Percentiles rank a stretch among this genome's conserved stretches.
Conservation (phyloP, 2,797 vertebrate species). For the Catharus ustulatus region DNA sequence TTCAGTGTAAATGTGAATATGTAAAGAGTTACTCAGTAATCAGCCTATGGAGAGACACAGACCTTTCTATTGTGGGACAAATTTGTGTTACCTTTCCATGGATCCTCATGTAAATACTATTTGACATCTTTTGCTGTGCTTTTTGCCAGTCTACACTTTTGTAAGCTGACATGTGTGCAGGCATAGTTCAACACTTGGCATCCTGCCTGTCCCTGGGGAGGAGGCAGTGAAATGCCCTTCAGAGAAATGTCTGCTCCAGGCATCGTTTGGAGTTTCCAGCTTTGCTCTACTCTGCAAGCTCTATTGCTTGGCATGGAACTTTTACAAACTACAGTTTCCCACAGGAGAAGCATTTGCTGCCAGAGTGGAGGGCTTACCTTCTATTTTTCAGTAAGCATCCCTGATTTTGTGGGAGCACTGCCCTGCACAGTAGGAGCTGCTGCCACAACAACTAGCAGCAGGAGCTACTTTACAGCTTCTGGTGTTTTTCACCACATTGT, state of each 20-base stretch:
- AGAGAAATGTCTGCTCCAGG: neutral
- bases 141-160: neutral
- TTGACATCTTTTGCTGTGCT: neutral
- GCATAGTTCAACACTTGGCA: rapidly evolving
- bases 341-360: neutral
- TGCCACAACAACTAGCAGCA: neutral
- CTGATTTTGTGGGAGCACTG: neutral
- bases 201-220: neutral
- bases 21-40: neutral
- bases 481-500: neutral
- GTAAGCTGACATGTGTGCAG: neutral
- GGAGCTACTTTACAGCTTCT: neutral
- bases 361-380: neutral
- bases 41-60: neutral
- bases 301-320: neutral
- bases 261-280: rapidly evolving
- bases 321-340: neutral
- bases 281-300: neutral
- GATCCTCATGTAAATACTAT: neutral
- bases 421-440: neutral
- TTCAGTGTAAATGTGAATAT: neutral
- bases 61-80: neutral
- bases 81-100: neutral
- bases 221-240: neutral
- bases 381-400: neutral